phyloP scores from a whole-genome alignment of 2,797 vertebrate species.

The Monodelphis domestica region DNA sequence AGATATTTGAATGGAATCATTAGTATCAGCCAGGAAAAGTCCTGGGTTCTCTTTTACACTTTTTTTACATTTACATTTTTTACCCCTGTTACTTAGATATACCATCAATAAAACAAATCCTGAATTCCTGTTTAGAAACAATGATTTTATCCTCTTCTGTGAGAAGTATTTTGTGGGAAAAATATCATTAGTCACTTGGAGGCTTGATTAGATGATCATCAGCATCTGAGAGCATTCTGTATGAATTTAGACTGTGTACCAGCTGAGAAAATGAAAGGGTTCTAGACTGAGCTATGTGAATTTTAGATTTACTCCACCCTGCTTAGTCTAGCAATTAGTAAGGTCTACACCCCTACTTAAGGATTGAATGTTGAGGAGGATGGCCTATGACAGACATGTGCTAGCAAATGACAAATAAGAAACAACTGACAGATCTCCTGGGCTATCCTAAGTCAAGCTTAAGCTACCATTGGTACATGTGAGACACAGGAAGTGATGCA shows the following conservation, averaged over 20 bases:
- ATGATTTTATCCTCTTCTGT: background rate
- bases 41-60: background rate
- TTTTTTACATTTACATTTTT: too few relatives aligned
- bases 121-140: background rate
- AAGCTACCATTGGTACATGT: too few relatives aligned
- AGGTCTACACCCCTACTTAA: too few relatives aligned
- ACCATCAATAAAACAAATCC: background rate
- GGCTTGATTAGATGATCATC: background rate
- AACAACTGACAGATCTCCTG: too few relatives aligned
- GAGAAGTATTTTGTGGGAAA: background rate
- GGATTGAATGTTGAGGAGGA: too few relatives aligned
- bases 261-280: background rate
- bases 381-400: too few relatives aligned
- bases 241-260: background rate
- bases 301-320: too few relatives aligned
- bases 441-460: too few relatives aligned
- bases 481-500: too few relatives aligned
- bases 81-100: background rate
- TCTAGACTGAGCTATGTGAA: background rate
- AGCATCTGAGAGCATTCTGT: background rate
- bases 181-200: background rate
- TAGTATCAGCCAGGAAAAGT: background rate
- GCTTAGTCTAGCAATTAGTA: too few relatives aligned
- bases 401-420: too few relatives aligned
- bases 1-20: too few relatives aligned